Percentiles rank a stretch among this genome's conserved stretches.
These are phyloP conservation scores for Falco novaeseelandiae DNA, from an alignment of 2,797 vertebrate genomes.

Conservation along the genomic window DNA sequence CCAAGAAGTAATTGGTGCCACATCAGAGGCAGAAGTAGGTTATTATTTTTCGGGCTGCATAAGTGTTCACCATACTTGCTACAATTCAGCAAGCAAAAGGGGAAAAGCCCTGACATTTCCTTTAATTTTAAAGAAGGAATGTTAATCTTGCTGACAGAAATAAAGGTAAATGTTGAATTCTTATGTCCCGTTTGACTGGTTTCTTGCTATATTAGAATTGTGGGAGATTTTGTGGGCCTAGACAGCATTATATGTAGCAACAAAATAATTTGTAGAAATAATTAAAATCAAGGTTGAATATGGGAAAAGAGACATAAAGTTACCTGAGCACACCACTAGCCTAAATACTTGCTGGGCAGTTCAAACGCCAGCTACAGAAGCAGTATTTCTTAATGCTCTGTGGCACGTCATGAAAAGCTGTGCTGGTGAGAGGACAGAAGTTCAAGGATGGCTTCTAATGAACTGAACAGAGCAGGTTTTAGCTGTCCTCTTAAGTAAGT, in stretches of 20 bases:
- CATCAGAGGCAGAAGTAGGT: background rate
- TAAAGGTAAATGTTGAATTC: constrained; percentile 8
- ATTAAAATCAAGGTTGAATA: background rate
- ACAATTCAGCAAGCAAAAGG: background rate
- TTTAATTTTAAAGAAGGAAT: constrained; percentile 2
- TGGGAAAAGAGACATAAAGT: background rate
- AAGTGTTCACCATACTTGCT: background rate
- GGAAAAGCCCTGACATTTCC: background rate
- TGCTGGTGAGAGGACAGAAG: background rate
- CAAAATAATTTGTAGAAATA: background rate
- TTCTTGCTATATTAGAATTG: background rate
- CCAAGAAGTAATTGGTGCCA: background rate
- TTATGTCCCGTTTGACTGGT: background rate
- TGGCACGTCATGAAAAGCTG: background rate
- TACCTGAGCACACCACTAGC: background rate
- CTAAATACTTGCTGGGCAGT: background rate
- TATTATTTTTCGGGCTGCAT: background rate
- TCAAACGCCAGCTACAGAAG: background rate
- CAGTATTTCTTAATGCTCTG: background rate
- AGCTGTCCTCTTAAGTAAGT: background rate
- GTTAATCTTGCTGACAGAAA: background rate
- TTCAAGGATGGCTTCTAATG: background rate
- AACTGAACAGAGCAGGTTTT: background rate
- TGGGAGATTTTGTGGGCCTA: background rate
- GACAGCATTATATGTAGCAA: background rate